Conservation (phyloP, 2,797 vertebrate genomes). For the Scyliorhinus canicula region DNA sequence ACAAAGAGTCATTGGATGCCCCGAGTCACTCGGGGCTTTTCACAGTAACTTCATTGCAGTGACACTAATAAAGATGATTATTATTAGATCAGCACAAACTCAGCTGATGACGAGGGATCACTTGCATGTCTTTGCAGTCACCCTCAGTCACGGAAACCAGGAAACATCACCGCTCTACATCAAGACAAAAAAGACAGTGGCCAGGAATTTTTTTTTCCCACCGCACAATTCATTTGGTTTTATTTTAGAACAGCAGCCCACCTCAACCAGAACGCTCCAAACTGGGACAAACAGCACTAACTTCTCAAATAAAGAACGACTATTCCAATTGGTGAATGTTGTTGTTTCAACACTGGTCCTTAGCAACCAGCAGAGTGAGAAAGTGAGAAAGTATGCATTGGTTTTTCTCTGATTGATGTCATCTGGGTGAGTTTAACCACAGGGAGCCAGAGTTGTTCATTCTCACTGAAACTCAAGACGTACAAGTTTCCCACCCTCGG, state of each 20-base stretch:
- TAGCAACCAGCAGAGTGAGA: neutral
- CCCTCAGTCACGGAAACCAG: neutral
- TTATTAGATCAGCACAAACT: neutral
- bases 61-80: no score
- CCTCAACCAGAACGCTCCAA: neutral
- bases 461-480: neutral
- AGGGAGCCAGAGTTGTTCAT: neutral
- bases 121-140: neutral
- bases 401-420: neutral
- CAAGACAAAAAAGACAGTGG: neutral
- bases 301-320: neutral
- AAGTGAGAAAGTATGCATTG: neutral
- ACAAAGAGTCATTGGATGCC: no score
- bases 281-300: neutral
- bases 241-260: neutral
- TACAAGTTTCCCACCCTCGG: neutral
- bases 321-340: neutral
- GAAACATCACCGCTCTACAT: neutral
- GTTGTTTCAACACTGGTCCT: neutral
- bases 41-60: no score
- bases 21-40: no score
- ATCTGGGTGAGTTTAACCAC: neutral
- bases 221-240: neutral
- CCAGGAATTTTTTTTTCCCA: neutral
- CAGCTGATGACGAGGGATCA: neutral